Conservation (phyloP, 1,140 invertebrate genomes). For the Odontomachus brunneus region DNA sequence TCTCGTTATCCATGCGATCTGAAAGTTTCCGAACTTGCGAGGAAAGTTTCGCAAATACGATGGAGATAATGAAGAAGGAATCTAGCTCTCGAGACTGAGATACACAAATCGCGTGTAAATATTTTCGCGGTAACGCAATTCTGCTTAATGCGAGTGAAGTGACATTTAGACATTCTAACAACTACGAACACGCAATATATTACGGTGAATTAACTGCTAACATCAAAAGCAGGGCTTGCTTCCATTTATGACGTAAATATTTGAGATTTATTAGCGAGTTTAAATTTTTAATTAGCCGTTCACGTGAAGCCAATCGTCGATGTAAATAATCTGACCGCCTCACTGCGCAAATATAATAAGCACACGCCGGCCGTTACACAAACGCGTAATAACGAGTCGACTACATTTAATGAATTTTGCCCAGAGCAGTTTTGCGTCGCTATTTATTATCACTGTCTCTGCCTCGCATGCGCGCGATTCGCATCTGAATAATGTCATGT, state of each 20-base stretch:
- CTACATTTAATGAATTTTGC: not conserved
- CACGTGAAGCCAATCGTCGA: not conserved
- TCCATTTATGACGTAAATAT: not conserved
- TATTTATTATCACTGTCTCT: conserved; percentile 5
- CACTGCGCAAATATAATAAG: conserved; percentile 13
- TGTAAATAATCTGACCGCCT: not conserved
- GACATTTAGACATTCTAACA: too few species aligned
- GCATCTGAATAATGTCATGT: conserved; percentile 8
- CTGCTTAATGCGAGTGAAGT: too few species aligned
- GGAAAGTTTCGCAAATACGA: not conserved
- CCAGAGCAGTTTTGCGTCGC: not conserved
- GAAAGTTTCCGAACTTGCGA: conserved; percentile 13
- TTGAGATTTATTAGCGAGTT: not conserved
- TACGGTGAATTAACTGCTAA: too few species aligned
- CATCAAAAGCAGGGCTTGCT: not conserved
- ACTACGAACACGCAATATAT: too few species aligned
- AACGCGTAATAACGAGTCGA: not conserved
- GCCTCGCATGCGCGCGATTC: not conserved
- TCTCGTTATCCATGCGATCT: not conserved
- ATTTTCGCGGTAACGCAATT: not conserved
- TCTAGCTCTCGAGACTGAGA: not conserved
- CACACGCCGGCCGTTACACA: not conserved
- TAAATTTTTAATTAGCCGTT: not conserved
- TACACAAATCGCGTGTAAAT: not conserved
- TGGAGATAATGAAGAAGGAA: not conserved